Evolutionary conservation across 2,888 invertebrate genomes (phyloP), one percentile per base, ranked within the genome.

Genomic region (Smittia sp.): DNA sequence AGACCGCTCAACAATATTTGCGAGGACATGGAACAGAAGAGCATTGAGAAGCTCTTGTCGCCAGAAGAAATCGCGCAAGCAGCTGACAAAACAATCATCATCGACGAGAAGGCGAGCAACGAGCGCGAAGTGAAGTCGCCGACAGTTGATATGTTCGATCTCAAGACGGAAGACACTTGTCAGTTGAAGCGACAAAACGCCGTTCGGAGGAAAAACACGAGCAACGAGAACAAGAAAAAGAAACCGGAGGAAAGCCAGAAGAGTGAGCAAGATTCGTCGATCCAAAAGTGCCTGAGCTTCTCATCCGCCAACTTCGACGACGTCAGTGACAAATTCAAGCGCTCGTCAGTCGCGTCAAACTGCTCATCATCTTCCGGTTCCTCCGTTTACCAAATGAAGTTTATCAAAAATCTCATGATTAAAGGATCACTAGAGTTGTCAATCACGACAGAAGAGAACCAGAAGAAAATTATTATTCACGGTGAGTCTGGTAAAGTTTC

Each of bases 371-470:
- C 54, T 15, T 32, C 65, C 7, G 24, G 7, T 15, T 58, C 58
- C 3, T 20, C 18, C 18, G 58, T 20, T 4, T 15, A 6, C 4
- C 58, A 58, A 20, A 6, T 22, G 18, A 58, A 58, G 22, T 4
- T 4, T 3, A 22, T 18, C 7, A 58, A 58, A 11, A 58, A 20
- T 0, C 24, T 58, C 6, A 2, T 46, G 15, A 62, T 72, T 39
- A 84, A 84, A 76, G 89, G 88, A 24, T 87, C 87, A 1, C 85
- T 90, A 77, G 89, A 90, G 77, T 81, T 90, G 77, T 87, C 87
- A 78, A 86, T 88, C 75, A 82, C 84, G 46, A 83, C 84, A n/a
- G 83, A 83, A 39, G 84, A 85, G 76, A 85, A 58, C n/a, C 20
- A 62, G 22, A 32, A 87, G 75, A 83, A 85, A 74, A 86, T 90